A percentile compares a stretch with the other conserved stretches of the same genome.
phyloP scores from a whole-genome alignment of 1,140 invertebrate genomes.

The Trialeurodes vaporariorum region DNA sequence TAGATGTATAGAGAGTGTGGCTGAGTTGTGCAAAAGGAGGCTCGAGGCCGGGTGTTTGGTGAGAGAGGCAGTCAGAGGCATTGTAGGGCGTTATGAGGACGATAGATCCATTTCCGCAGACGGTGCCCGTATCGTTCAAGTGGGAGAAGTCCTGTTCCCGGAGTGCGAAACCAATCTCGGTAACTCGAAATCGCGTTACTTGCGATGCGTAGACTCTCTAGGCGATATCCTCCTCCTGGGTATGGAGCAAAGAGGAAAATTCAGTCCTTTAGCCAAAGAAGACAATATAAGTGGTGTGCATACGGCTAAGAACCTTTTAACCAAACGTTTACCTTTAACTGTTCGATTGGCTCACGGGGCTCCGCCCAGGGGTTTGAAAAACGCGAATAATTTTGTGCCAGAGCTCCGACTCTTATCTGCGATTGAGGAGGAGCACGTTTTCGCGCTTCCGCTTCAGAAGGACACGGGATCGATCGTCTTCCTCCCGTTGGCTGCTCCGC shows the following conservation, averaged over 20 bases:
- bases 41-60: conserved; percentile 68
- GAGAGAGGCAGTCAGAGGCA: conserved; percentile 71
- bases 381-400: conserved; percentile 63
- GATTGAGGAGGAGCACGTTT: conserved; percentile 71
- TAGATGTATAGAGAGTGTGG: conserved; percentile 75
- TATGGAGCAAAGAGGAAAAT: conserved; percentile 75
- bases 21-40: conserved; percentile 60
- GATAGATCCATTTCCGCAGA: conserved; percentile 54
- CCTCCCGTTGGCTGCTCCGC: conserved; percentile 67
- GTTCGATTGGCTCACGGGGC: conserved; percentile 80
- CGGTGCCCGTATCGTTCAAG: conserved; percentile 48
- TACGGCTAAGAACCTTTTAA: conserved; percentile 69
- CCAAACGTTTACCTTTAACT: conserved; percentile 78
- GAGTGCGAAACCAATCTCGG: conserved; percentile 51
- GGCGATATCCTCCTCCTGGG: conserved; percentile 71
- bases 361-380: conserved; percentile 63
- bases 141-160: conserved; percentile 63
- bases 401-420: conserved; percentile 65
- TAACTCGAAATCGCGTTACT: conserved; percentile 46
- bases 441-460: conserved; percentile 69
- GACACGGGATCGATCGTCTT: conserved; percentile 64
- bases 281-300: conserved; percentile 89
- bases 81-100: conserved; percentile 52
- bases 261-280: conserved; percentile 78
- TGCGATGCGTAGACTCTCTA: conserved; percentile 73